Evolutionary conservation across 1,140 invertebrate species (phyloP).

Genomic region (Rhopalosiphum padi): DNA sequence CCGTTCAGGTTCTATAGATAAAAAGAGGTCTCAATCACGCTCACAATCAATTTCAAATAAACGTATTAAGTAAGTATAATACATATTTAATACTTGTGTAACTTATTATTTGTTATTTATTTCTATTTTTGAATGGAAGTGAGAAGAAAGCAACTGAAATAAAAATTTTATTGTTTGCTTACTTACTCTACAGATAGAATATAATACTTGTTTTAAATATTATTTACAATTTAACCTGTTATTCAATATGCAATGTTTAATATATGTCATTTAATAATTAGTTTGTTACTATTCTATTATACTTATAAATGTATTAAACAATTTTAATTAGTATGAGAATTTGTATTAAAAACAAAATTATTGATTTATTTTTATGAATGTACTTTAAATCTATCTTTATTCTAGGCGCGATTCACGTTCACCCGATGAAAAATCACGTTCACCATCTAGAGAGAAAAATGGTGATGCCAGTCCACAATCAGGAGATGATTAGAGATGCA

Average conservation of each 20-base stretch:
- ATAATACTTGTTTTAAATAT: not conserved
- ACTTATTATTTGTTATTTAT: not conserved
- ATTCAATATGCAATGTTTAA: not conserved
- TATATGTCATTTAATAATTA: not conserved
- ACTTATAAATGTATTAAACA: not conserved
- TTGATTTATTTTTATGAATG: not conserved
- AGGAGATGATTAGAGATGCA: conserved; percentile 45
- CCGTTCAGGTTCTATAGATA: conserved; percentile 53
- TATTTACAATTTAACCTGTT: too few species aligned
- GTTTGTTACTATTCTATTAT: not conserved
- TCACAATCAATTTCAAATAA: conserved; percentile 58
- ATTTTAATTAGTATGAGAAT: not conserved
- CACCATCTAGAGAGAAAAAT: conserved; percentile 51
- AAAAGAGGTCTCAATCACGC: conserved; percentile 57
- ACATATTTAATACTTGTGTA: not conserved
- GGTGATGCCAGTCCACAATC: conserved; percentile 57
- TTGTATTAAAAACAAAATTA: not conserved
- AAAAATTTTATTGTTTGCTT: not conserved
- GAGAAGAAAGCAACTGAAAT: not conserved
- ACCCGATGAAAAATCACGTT: conserved; percentile 50
- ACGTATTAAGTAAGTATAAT: conserved; percentile 56
- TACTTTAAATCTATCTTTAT: not conserved
- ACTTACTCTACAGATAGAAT: not conserved
- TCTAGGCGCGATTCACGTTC: conserved; percentile 51
- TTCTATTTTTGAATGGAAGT: not conserved